Base-by-base conservation (phyloP, 2,113 vertebrate species). In the Desmodus rotundus region DNA sequence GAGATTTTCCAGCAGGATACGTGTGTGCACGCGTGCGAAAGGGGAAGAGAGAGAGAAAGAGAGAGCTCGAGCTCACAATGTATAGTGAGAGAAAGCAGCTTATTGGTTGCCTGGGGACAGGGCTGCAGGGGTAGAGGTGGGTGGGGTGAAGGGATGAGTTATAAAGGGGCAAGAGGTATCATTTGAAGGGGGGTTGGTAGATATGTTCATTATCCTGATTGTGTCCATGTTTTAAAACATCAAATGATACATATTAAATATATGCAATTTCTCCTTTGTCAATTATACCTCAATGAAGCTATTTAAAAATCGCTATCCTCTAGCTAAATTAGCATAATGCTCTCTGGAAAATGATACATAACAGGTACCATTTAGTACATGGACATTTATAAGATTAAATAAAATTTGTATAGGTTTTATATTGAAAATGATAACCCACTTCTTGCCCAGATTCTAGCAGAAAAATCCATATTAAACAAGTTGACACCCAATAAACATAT, bases 301-400 rank as follows among this genome's bases (percentile, higher is more conserved):
- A 20, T 24, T 56, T 74, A 50, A 85, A 84, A 36, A 56, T 50
- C 19, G 5, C 15, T 76, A 45, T 33, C 45, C 4, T 45, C 45
- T 31, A 11, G 14, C 36, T 54, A 63, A 56, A 80, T 58, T 58
- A 58, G 36, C 16, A 83, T 84, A 11, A 28, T 43, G 20, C 26
- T 86, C 73, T 89, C 47, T 87, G 43, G 56, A 83, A 87, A 95
- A 87, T 93, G 12, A 94, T 74, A 14, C 80, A 47, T 72, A 16
- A 11, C 0, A n/a, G 13, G 0, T 45, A 52, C 8, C 16, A 90
- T 26, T 56, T 92, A 89, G 1, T 33, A 93, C 3, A 84, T 28
- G 38, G n/a, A 58, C 22, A 33, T 77, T 45, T 7, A 41, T 36
- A 58, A 73, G 1, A 45, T 54, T 78, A 68, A 92, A 33, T 63